Base-by-base conservation (phyloP, 2,113 vertebrate species). In the Mobula birostris region DNA sequence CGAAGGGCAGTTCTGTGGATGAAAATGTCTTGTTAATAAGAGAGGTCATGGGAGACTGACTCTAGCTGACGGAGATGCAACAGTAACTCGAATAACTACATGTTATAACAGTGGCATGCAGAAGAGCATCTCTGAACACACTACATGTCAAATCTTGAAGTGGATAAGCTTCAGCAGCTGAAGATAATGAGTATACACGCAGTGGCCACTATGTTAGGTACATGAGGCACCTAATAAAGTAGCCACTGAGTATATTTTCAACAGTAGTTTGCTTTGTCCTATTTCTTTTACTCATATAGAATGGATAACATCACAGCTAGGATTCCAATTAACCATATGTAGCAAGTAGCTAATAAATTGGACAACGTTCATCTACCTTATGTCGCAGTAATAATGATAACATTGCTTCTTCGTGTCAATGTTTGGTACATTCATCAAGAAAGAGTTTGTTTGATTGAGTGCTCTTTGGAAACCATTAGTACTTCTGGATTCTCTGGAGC, bases 391-490 rank as follows among this genome's bases (percentile, higher is more conserved):
- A 12, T 63, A 58, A 32, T 88, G 1, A n/a, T 29, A 61, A 56
- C 58, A 29, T 27, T 88, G 58, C 61, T 88, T 29, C 61, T 66
- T 88, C 29, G 11, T 63, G 61, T 14, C 63, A n/a, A 88, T n/a
- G 12, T 88, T 88, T 63, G 61, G n/a, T 61, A 15, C 85, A 88
- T 32, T 88, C n/a, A 17, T n/a, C 27, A 58, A 32, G 7, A 66
- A 63, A 63, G 29, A 29, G 85, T 88, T n/a, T 88, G 19, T n/a
- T 88, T 66, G 61, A 88, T 27, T 88, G 85, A 66, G 11, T 88
- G 15, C 85, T 66, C 11, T 63, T 88, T 88, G 85, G 85, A 63
- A 88, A 32, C 85, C 85, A 63, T 88, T 88, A 63, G 58, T 32
- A 15, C 3, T 15, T 66, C 0, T 88, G 56, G n/a, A 63, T 32